These are phyloP conservation scores for Gambelia wislizenii DNA, from an alignment of 2,797 vertebrate species.

Conservation along the genomic window DNA sequence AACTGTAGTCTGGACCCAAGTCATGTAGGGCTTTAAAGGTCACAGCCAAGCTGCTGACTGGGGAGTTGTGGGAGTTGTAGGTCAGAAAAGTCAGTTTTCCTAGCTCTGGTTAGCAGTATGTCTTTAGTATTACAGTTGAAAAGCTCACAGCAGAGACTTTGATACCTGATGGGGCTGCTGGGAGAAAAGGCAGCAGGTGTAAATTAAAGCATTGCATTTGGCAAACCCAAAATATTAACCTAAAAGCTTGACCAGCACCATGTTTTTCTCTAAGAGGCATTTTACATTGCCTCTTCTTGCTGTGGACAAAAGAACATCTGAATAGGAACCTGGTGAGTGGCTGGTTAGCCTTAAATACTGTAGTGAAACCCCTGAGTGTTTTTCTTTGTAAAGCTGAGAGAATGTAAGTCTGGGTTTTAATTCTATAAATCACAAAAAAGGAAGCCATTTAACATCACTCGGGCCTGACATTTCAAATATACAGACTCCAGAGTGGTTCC, in stretches of 20 bases:
- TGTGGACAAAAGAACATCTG: slow-evolving; percentile 12
- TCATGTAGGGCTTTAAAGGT: no score
- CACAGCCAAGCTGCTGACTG: no score
- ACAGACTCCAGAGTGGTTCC: slow-evolving; percentile 54
- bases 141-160: neutral
- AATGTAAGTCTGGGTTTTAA: slow-evolving; percentile 48
- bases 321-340: slow-evolving; percentile 22
- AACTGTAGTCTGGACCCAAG: no score
- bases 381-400: slow-evolving; percentile 25
- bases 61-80: no score
- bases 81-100: no score
- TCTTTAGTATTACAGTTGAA: neutral
- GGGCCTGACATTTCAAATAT: slow-evolving; percentile 34
- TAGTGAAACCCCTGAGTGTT: slow-evolving; percentile 26
- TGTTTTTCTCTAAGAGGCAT: neutral
- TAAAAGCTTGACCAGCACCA: neutral
- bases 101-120: neutral
- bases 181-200: neutral
- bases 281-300: neutral
- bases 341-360: slow-evolving; percentile 22
- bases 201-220: neutral
- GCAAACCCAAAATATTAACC: neutral
- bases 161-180: neutral
- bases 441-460: slow-evolving; percentile 54
- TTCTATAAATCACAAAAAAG: slow-evolving; percentile 55